Base-by-base conservation (phyloP, 2,797 vertebrate genomes). In the Halcyon smyrnensis region DNA sequence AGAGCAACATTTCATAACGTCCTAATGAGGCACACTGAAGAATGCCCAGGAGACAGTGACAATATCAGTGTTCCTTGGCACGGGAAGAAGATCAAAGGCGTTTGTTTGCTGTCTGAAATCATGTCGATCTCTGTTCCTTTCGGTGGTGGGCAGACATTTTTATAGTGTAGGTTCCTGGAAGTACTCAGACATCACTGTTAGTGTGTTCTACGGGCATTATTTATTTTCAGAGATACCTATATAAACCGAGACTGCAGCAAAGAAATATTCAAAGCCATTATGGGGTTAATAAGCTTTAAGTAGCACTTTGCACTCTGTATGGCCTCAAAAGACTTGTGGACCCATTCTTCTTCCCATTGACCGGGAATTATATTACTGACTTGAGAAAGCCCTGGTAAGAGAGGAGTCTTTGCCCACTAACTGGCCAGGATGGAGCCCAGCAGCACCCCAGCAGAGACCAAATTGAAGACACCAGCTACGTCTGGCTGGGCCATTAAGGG, bases 21-120 rank as follows among this genome's bases (percentile, higher is more conserved):
- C 80, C 89, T 96, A 96, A 95, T 71, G 93, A 97, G 88, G 88
- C 81, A 89, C 85, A 30, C 3, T 68, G 90, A 94, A 68, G 93
- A 94, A 95, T 92, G 78, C 95, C 93, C 95, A 92, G 93, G 96
- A 96, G 96, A 90, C 83, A 63, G 88, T 93, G 89, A 95, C 83
- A 67, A 23, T 84, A 95, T 92, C 94, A 92, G 83, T 88, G 94
- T 87, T 94, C 86, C 91, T 94, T 95, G 91, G 94, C 91, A 96
- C 19, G 0, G 74, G 57, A 80, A 89, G 96, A 71, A 94, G 93
- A 93, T 95, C 95, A 95, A 93, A 97, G 94, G 88, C 78, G 78
- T 95, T 94, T 91, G 83, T 90, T 95, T 95, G 90, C 67, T 95
- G 84, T 96, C 94, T 92, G 91, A 89, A 95, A 87, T 53, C 51